Evolutionary conservation across 1,140 invertebrate species (phyloP).

Genomic region (Drosophila repletoides): DNA sequence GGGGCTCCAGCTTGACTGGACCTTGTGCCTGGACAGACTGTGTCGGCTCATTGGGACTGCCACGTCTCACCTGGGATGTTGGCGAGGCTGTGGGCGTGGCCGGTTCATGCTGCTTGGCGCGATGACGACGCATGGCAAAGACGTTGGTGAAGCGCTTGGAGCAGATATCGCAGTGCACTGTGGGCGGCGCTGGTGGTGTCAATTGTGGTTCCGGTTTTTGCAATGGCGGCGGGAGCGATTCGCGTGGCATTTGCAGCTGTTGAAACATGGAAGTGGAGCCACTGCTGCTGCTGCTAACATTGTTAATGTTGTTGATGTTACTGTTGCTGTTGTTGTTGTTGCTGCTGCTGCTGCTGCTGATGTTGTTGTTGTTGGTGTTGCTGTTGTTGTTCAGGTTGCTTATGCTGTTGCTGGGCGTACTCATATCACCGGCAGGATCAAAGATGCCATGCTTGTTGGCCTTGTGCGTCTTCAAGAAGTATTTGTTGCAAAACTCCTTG

Average conservation of each 20-base stretch:
- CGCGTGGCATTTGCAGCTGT: conserved; percentile 57
- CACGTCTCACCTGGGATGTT: conserved; percentile 26
- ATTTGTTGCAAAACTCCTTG: conserved; percentile 99
- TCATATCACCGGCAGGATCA: conserved; percentile 84
- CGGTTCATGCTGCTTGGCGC: conserved; percentile 83
- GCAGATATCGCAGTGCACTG: conserved; percentile 83
- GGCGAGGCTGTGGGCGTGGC: conserved; percentile 6
- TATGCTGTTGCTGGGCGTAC: conserved; percentile 77
- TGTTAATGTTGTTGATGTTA: conserved; percentile 51
- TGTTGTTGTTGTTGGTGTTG: conserved; percentile 34
- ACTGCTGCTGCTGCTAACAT: conserved; percentile 55
- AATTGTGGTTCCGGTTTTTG: conserved; percentile 48
- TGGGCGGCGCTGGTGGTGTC: conserved; percentile 49
- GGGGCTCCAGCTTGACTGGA: conserved; percentile 5
- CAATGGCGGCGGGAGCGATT: not conserved
- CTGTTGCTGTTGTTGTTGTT: conserved; percentile 17
- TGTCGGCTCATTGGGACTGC: conserved; percentile 44
- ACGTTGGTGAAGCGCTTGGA: conserved; percentile 84
- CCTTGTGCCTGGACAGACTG: not conserved
- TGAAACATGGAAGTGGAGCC: conserved; percentile 52
- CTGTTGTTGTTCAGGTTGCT: conserved; percentile 8
- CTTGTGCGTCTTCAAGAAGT: conserved; percentile 98
- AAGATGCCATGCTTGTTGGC: conserved; percentile 97
- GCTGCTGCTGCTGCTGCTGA: conserved; percentile 62
- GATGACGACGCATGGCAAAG: conserved; percentile 83